Evolutionary conservation across 2,797 vertebrate genomes (phyloP).

Genomic region (Ctenosaura bakeri): DNA sequence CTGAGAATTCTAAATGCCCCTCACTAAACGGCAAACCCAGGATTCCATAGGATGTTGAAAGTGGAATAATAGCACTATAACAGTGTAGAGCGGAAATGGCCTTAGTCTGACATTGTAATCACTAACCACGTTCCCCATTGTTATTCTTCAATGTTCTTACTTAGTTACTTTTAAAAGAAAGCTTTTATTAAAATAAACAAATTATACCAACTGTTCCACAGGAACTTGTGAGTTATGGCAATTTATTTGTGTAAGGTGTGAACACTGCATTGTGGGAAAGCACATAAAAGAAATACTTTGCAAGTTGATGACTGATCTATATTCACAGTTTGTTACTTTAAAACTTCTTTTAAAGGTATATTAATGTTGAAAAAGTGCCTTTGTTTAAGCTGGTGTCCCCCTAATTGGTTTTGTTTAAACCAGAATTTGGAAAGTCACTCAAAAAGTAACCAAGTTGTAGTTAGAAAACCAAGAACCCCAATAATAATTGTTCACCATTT

Average conservation of each 20-base stretch:
- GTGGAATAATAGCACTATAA: too few species aligned
- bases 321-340: not conserved
- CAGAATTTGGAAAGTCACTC: too few species aligned
- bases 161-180: not conserved
- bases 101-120: not conserved
- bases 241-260: not conserved
- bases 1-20: too few species aligned
- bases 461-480: too few species aligned
- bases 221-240: not conserved
- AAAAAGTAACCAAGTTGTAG: too few species aligned
- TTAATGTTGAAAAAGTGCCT: not conserved
- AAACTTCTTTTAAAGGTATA: too few species aligned
- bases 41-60: too few species aligned
- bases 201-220: not conserved
- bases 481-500: too few species aligned
- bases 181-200: not conserved
- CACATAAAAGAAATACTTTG: constrained; percentile 45
- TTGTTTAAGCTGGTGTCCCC: constrained; percentile 26
- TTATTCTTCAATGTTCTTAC: not conserved
- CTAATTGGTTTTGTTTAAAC: not conserved
- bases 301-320: not conserved
- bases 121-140: not conserved
- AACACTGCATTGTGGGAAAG: constrained; percentile 22
- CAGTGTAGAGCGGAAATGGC: too few species aligned
- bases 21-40: too few species aligned